Evolutionary conservation across 2,113 vertebrate genomes (phyloP).

Genomic region (Perca flavescens): DNA sequence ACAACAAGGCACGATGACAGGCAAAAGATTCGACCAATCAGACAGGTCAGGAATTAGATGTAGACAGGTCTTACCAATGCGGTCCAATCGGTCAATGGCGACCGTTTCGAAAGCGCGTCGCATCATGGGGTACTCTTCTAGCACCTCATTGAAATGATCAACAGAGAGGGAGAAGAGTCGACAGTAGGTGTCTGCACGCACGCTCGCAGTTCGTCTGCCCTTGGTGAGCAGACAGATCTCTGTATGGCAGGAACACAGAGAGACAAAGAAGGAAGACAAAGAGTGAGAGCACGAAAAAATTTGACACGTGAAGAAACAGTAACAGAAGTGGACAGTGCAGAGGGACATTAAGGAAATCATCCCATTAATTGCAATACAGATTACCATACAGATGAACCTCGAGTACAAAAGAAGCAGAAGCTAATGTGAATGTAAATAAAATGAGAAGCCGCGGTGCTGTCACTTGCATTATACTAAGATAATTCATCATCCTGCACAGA

Average conservation of each 20-base stretch:
- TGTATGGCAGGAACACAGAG: constrained; percentile 60
- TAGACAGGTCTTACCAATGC: constrained; percentile 89
- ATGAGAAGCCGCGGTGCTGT: constrained; percentile 34
- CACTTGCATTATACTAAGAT: constrained; percentile 46
- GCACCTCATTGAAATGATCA: constrained; percentile 98
- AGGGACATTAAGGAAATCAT: constrained; percentile 18
- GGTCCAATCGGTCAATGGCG: constrained; percentile 97
- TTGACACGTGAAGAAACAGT: constrained; percentile 15
- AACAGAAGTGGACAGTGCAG: constrained; percentile 11
- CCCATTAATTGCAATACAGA: constrained; percentile 41
- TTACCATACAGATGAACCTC: constrained; percentile 66
- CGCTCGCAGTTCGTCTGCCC: constrained; percentile 96
- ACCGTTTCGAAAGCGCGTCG: constrained; percentile 97
- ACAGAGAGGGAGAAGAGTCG: constrained; percentile 97
- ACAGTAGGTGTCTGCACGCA: constrained; percentile 97
- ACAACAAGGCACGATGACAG: constrained; percentile 80
- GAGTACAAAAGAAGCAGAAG: constrained; percentile 30
- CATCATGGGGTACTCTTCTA: constrained; percentile 99
- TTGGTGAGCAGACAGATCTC: constrained; percentile 98
- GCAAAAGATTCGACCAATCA: constrained; percentile 65
- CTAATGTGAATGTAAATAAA: constrained; percentile 71
- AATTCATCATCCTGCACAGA: constrained; percentile 66
- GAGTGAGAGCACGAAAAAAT: background rate
- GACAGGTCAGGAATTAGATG: constrained; percentile 22
- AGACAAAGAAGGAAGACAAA: constrained; percentile 26